phyloP scores from a whole-genome alignment of 2,888 invertebrate species.

The Pristionchus mayeri region DNA sequence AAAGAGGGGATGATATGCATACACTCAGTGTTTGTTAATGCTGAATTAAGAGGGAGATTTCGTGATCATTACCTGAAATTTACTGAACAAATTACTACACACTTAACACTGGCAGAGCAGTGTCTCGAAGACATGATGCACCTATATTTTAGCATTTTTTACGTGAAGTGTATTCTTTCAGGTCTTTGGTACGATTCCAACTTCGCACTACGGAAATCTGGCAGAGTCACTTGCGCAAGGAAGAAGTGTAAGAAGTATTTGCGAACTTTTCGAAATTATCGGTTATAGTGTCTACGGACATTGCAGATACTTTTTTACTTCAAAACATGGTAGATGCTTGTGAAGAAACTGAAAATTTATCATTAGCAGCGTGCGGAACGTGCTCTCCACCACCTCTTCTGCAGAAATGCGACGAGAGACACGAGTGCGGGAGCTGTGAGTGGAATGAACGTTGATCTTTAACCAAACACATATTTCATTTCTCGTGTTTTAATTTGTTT shows the following conservation, averaged over 20 bases:
- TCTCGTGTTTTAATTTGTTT: too few relatives aligned
- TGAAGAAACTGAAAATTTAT: neutral
- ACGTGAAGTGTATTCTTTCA: neutral
- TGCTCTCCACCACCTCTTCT: neutral
- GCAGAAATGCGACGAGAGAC: slow-evolving; percentile 1
- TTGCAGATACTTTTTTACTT: too few relatives aligned
- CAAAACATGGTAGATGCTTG: too few relatives aligned
- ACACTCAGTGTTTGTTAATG: too few relatives aligned
- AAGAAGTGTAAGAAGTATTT: slow-evolving; percentile 34
- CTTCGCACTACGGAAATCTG: slow-evolving; percentile 5
- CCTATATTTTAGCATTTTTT: neutral
- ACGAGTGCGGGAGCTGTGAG: neutral
- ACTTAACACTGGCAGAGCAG: too few relatives aligned
- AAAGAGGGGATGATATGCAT: too few relatives aligned
- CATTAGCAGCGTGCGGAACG: slow-evolving; percentile 11
- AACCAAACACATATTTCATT: too few relatives aligned
- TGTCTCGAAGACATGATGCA: too few relatives aligned
- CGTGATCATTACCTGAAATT: neutral
- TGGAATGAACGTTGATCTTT: neutral
- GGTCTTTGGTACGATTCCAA: slow-evolving; percentile 23
- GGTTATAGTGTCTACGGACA: neutral
- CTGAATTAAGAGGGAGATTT: neutral
- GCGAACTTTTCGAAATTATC: neutral
- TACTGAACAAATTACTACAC: neutral
- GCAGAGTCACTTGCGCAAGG: neutral